Base-by-base conservation (phyloP, 2,113 vertebrate genomes). In the Columba livia region DNA sequence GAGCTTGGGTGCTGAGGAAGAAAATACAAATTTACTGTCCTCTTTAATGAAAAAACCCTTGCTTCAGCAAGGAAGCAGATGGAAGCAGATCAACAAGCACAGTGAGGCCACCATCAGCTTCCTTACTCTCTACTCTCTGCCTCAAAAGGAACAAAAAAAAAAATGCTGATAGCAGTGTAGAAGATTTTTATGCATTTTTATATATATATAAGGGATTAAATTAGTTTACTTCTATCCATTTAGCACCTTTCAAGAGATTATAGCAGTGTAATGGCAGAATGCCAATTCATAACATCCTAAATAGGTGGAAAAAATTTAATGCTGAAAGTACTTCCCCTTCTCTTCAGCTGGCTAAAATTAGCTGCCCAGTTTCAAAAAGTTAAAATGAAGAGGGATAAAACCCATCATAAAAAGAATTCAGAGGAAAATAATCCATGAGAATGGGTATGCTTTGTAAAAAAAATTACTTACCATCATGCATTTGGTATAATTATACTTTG, bases 331-430 rank as follows among this genome's bases (percentile, higher is more conserved):
- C 25, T 12, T 82, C n/a, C 15, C 40, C 28, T 57, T 83, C 67
- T 71, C 58, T 91, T 93, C 62, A 79, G 11, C 44, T 88, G 32
- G 18, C 28, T 88, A 90, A 91, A 94, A 94, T 91, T 91, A 85
- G 50, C 24, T 90, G 54, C n/a, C 73, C 54, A 69, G 16, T 40
- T 79, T 85, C 23, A 89, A 82, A 91, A 80, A 8, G 3, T n/a
- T 83, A 21, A 83, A 93, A 93, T 84, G 90, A 90, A 12, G 58
- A 57, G 31, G 67, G 62, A 73, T 90, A 93, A 87, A 78, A 84
- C n/a, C 67, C 56, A 80, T 62, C 54, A 83, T 57, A 73, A 77
- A 94, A 88, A 83, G 15, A 94, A 95, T 83, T 66, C 54, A 85
- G 23, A 54, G 66, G 40, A 82, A 95, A 93, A 57, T 66, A 91